phyloP scores from a whole-genome alignment of 1,140 invertebrate genomes.

The Zophobas morio region DNA sequence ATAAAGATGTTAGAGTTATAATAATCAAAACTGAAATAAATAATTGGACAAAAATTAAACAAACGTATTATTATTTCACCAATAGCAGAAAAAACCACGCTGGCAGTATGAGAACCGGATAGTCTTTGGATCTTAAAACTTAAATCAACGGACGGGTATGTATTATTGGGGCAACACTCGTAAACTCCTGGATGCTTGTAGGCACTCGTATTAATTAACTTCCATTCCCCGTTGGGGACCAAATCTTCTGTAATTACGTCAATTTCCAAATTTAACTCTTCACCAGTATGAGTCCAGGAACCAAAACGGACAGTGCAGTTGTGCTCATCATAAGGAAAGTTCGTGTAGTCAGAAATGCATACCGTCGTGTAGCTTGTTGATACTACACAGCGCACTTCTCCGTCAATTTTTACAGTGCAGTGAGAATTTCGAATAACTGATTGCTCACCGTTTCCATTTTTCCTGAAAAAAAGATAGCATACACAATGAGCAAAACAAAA shows the following conservation, averaged over 20 bases:
- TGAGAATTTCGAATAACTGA: constrained; percentile 56
- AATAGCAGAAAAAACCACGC: constrained; percentile 68
- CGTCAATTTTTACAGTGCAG: constrained; percentile 66
- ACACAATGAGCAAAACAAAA: no score
- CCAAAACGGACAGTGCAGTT: constrained; percentile 70
- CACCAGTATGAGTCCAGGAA: constrained; percentile 74
- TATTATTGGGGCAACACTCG: constrained; percentile 67
- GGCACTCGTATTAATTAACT: constrained; percentile 61
- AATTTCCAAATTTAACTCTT: constrained; percentile 70
- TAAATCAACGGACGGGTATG: constrained; percentile 68
- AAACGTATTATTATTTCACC: constrained; percentile 63
- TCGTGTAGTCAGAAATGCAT: constrained; percentile 68
- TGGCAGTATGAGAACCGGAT: constrained; percentile 62
- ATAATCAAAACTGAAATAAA: constrained; percentile 67
- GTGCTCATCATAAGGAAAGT: constrained; percentile 73
- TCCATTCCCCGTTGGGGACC: constrained; percentile 64
- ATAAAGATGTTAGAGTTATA: constrained; percentile 68
- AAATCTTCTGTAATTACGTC: constrained; percentile 61
- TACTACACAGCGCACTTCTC: constrained; percentile 69
- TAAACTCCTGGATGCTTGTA: constrained; percentile 63
- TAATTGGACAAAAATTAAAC: constrained; percentile 10
- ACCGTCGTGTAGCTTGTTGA: constrained; percentile 67
- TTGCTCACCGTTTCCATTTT: constrained; percentile 54
- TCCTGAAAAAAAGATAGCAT: constrained; percentile 57
- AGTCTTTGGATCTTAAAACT: constrained; percentile 68